A percentile compares a stretch with the other conserved stretches of the same genome.
phyloP scores from a whole-genome alignment of 2,113 vertebrate species.

The Lamprotornis superbus region DNA sequence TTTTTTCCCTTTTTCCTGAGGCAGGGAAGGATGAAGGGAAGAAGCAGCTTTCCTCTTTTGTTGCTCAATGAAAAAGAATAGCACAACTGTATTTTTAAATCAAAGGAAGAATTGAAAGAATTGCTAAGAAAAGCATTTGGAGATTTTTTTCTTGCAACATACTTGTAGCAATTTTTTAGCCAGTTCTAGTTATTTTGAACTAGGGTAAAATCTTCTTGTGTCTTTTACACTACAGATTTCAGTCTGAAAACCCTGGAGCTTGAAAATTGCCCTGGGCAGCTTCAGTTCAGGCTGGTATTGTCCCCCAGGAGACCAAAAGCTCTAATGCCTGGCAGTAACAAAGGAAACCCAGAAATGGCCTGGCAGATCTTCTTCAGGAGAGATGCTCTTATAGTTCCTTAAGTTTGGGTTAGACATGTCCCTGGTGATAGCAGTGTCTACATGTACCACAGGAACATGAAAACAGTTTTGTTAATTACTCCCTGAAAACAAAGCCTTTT shows the following conservation, averaged over 20 bases:
- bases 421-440: background rate
- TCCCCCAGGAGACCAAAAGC: background rate
- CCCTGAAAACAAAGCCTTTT: background rate
- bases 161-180: background rate
- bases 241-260: background rate
- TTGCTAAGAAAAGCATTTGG: background rate
- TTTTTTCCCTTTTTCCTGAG: background rate
- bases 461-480: background rate
- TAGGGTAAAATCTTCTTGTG: background rate
- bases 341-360: background rate
- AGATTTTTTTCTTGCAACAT: background rate
- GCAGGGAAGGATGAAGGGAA: background rate
- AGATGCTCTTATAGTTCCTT: background rate
- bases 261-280: background rate
- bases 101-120: background rate
- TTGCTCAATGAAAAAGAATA: background rate
- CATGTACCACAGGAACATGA: rapidly evolving
- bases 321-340: background rate
- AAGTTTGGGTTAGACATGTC: background rate
- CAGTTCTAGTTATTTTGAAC: background rate
- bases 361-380: background rate
- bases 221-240: background rate
- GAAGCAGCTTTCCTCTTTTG: background rate
- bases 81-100: background rate
- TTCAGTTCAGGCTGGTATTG: background rate